Base-by-base conservation (phyloP, 2,797 vertebrate species). In the Poecilia wingei region DNA sequence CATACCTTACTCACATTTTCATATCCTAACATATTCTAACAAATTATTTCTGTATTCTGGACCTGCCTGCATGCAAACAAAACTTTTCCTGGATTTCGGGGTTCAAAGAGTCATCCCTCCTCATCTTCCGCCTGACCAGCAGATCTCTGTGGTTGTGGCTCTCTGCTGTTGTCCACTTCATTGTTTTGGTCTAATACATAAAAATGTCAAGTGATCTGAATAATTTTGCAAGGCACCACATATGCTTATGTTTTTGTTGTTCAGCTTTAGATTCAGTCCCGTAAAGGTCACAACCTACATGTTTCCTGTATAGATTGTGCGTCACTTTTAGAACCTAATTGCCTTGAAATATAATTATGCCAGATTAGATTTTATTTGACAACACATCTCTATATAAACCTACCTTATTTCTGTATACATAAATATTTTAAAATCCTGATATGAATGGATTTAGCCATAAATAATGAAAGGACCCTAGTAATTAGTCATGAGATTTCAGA, bases 401-500 rank as follows among this genome's bases (percentile, higher is more conserved):
- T 13, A n/a, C 39, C 22, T 69, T 69, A 5, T 53, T 53, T 53
- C 51, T 53, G 51, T 22, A 22, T 49, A 20, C 4, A 6, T 49
- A 51, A 7, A 3, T 22, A 20, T 53, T 53, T 25, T 25, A 1
- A 25, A 53, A 53, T 53, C 22, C 51, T 53, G 25, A 25, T 53
- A 25, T 9, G 51, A 53, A 9, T 53, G 51, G 51, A 43, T 82
- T 75, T 36, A 81, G 41, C 46, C 61, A 2, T 81, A 81, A 45
- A n/a, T 79, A 45, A n/a, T 79, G 22, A 49, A 1, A 49, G 47
- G 31, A 36, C 13, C 6, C 59, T 16, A 66, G 51, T 45, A 77
- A 77, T 43, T 3, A 22, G 82, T 92, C 89, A 90, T 82, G 80
- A 81, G 87, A 72, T 72, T 78, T 3, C 3, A 51, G 81, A 31